Evolutionary conservation across 2,113 vertebrate species (phyloP).

Genomic region (Gymnorhina tibicen): DNA sequence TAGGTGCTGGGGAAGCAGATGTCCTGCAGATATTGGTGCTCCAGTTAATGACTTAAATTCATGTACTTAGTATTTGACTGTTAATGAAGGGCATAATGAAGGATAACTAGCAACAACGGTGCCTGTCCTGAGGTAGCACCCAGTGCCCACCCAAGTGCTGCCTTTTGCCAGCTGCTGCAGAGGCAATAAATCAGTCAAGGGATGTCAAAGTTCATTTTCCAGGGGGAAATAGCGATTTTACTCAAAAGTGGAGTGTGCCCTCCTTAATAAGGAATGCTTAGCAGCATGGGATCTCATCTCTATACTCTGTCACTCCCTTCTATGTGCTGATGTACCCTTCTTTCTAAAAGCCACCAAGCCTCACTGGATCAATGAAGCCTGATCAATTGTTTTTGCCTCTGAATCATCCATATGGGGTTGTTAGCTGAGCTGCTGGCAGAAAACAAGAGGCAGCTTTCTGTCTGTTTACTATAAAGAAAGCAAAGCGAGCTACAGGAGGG

Average conservation of each 20-base stretch:
- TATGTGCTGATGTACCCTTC: neutral
- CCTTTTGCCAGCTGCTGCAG: neutral
- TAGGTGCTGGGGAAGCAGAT: neutral
- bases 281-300: neutral
- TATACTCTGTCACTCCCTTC: neutral
- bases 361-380: constrained; percentile 24
- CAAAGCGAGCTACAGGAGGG: constrained; percentile 40
- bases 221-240: neutral
- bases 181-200: neutral
- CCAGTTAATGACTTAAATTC: neutral
- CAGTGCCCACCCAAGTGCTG: neutral
- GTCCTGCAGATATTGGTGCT: neutral
- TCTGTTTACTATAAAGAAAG: constrained; percentile 73
- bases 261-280: neutral
- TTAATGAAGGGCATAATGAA: neutral
- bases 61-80: neutral
- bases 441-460: constrained; percentile 22
- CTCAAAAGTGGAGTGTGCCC: neutral
- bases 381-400: constrained; percentile 44
- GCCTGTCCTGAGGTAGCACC: neutral
- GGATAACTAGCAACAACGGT: neutral
- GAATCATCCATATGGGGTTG: neutral
- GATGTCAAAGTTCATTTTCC: neutral
- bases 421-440: constrained; percentile 43
- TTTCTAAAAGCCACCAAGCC: neutral